A percentile compares a stretch with the other conserved stretches of the same genome.
These are phyloP conservation scores for Sebastes itinus DNA, from an alignment of 2,797 vertebrate species.

Conservation along the genomic window DNA sequence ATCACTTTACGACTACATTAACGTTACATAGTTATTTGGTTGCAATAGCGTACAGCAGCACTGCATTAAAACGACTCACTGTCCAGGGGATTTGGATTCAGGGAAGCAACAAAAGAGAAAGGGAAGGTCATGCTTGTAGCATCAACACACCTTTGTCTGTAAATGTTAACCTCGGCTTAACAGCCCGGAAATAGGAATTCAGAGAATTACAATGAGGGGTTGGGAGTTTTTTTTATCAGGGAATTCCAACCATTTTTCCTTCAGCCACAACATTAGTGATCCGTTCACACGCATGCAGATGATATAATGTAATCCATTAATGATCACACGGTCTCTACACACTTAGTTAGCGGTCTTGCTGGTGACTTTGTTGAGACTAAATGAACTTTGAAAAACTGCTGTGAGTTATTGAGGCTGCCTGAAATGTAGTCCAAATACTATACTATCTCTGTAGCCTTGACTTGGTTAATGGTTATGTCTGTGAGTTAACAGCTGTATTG, in stretches of 20 bases:
- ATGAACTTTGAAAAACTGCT: background rate
- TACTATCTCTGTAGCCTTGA: slow-evolving; percentile 51
- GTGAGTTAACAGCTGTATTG: slow-evolving; percentile 35
- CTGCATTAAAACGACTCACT: background rate
- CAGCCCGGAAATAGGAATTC: slow-evolving; percentile 66
- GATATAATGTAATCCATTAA: slow-evolving; percentile 21
- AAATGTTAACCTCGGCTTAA: slow-evolving; percentile 58
- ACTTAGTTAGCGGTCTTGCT: background rate
- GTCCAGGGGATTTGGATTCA: slow-evolving; percentile 38
- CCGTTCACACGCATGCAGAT: slow-evolving; percentile 26
- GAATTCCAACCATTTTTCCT: slow-evolving; percentile 63
- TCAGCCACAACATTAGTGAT: slow-evolving; percentile 21
- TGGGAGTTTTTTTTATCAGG: slow-evolving; percentile 10
- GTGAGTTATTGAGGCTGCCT: slow-evolving; percentile 12
- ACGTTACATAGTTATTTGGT: background rate
- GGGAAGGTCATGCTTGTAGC: slow-evolving; percentile 38
- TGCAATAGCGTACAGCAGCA: background rate
- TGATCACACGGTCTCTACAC: background rate
- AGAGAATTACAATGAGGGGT: slow-evolving; percentile 65
- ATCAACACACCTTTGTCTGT: slow-evolving; percentile 66
- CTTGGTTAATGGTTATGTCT: slow-evolving; percentile 69
- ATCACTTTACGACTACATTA: background rate
- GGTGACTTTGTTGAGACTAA: slow-evolving; percentile 7
- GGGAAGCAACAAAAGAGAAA: slow-evolving; percentile 29
- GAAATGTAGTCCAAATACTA: slow-evolving; percentile 50